Evolutionary conservation across 2,888 invertebrate genomes (phyloP), one percentile per base, ranked within the genome.

Genomic region (Philhelius pedissequus): DNA sequence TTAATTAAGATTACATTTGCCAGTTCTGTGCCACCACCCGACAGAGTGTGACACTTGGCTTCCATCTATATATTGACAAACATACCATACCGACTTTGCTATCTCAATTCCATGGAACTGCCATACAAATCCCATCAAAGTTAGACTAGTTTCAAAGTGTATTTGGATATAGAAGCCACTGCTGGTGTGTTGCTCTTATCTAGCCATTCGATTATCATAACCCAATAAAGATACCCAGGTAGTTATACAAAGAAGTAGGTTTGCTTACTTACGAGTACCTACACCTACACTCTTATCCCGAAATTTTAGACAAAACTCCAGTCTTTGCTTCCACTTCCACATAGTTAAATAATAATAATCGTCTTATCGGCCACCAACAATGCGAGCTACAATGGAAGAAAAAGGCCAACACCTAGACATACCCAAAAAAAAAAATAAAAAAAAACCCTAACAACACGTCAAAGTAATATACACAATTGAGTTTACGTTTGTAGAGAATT

Each of bases 161-260:
- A 71, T 84, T 84, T 76, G 80, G 75, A 84, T 73, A 84, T 80
- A 80, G 84, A 80, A 84, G 84, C 84, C 75, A 71, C 78, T 78
- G 52, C 73, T 56, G 56, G 32, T 35, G 66, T 84, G 75, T 84
- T 70, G 25, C 40, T 30, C 80, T 80, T 80, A 80, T 84, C 84
- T 79, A 15, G 27, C 35, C 69, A 80, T 84, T 84, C 84, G 80
- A 84, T 84, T 84, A 75, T 84, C 79, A 84, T 80, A 84, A 75
- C 66, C 60, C 84, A 75, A 84, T 84, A 84, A 84, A 84, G 84
- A 84, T 84, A 84, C 80, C 54, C 50, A 78, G 9, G 8, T n/a
- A 15, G 15, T n/a, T 25, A 56, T 20, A 18, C 27, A 58, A 18
- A 54, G 56, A 32, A 32, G n/a, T 35, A 56, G 56, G 32, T 56